Evolutionary conservation across 2,113 vertebrate species (phyloP).

Genomic region (Morone saxatilis): DNA sequence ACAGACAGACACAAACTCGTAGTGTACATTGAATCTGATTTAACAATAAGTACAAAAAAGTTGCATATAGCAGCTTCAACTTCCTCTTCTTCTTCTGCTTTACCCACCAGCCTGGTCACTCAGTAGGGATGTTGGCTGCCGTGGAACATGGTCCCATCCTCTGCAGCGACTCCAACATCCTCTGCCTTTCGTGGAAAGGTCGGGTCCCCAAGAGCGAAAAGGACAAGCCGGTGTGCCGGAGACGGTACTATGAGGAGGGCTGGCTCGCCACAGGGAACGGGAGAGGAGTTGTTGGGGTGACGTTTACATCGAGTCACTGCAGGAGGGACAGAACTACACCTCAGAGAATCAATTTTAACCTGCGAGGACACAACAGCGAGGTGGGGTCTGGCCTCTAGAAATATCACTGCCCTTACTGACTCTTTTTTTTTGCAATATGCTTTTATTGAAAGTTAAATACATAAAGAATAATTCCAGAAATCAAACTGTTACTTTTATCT

Average conservation of each 20-base stretch:
- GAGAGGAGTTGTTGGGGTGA: slow-evolving; percentile 96
- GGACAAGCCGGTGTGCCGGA: slow-evolving; percentile 96
- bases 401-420: neutral
- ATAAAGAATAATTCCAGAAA: neutral
- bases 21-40: slow-evolving; percentile 12
- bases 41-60: neutral
- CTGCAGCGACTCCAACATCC: slow-evolving; percentile 99
- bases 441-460: no score
- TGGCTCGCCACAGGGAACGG: slow-evolving; percentile 98
- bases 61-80: neutral
- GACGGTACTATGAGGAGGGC: slow-evolving; percentile 97
- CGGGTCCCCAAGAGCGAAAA: slow-evolving; percentile 99
- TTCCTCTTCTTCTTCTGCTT: neutral
- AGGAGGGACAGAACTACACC: slow-evolving; percentile 94
- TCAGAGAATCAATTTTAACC: slow-evolving; percentile 98
- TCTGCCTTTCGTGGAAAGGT: slow-evolving; percentile 99
- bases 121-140: slow-evolving; percentile 96
- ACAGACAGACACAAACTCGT: neutral
- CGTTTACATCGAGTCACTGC: slow-evolving; percentile 98
- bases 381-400: slow-evolving; percentile 74
- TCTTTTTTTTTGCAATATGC: no score
- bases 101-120: slow-evolving; percentile 80
- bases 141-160: slow-evolving; percentile 99
- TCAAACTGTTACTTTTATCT: neutral
- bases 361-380: slow-evolving; percentile 98